These are phyloP conservation scores for Gisinianus flammeolus DNA, from an alignment of 2,888 invertebrate species.

Conservation along the genomic window DNA sequence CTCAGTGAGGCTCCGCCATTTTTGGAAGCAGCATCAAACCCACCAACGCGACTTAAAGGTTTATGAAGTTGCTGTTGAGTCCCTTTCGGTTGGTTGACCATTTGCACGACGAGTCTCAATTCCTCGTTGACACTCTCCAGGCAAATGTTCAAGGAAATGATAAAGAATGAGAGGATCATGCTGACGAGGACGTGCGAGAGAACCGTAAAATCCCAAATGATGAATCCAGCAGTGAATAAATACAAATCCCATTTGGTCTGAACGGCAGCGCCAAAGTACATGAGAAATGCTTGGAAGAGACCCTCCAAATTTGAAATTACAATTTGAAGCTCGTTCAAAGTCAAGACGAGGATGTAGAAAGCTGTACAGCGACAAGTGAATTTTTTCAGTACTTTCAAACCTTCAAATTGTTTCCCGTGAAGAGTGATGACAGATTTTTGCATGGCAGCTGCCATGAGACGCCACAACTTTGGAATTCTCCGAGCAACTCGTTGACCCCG, in stretches of 20 bases:
- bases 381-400: not conserved
- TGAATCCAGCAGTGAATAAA: not conserved
- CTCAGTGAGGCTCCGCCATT: not conserved
- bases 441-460: slow-evolving; percentile 42
- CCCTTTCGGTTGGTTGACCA: not conserved
- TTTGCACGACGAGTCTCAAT: slow-evolving; percentile 8
- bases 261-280: not conserved
- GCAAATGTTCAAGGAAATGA: slow-evolving; percentile 43
- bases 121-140: slow-evolving; percentile 44
- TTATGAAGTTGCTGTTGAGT: too few relatives aligned
- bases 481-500: slow-evolving; percentile 47
- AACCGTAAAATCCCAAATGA: slow-evolving; percentile 44
- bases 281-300: too few relatives aligned
- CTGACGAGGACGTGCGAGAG: slow-evolving; percentile 47
- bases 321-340: not conserved
- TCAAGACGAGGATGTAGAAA: not conserved
- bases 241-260: not conserved
- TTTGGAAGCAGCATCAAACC: not conserved
- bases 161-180: slow-evolving; percentile 45
- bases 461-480: slow-evolving; percentile 48
- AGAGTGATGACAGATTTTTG: slow-evolving; percentile 48
- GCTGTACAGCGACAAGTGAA: not conserved
- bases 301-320: slow-evolving; percentile 2
- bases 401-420: slow-evolving; percentile 41
- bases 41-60: not conserved